Conservation (phyloP, 2,888 invertebrate genomes). For the Torymus auratus region DNA sequence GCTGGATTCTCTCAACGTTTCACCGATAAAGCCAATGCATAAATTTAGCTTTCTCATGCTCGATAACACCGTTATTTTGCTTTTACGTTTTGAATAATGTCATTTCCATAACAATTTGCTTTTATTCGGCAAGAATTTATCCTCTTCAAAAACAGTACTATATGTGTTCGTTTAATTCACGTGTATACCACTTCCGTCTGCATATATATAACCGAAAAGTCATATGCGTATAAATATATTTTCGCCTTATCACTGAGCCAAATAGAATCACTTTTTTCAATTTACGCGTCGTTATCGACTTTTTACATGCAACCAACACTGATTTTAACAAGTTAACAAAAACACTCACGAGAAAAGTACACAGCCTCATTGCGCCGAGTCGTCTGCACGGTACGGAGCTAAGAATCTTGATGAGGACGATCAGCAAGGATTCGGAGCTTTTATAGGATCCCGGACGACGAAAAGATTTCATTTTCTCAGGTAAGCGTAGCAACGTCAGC, state of each 20-base stretch:
- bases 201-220: too few relatives aligned
- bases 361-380: slow-evolving; percentile 23
- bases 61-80: slow-evolving; percentile 48
- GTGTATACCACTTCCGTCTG: too few relatives aligned
- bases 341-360: slow-evolving; percentile 41
- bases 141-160: too few relatives aligned
- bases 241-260: too few relatives aligned
- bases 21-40: slow-evolving; percentile 4
- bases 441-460: neutral
- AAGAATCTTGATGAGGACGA: slow-evolving; percentile 7
- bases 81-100: neutral
- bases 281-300: too few relatives aligned
- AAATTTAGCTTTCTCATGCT: slow-evolving; percentile 61
- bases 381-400: slow-evolving; percentile 4
- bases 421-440: neutral
- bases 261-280: too few relatives aligned
- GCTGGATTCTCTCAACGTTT: too few relatives aligned
- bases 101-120: neutral
- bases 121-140: too few relatives aligned
- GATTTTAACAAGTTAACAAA: neutral
- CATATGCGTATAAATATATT: too few relatives aligned
- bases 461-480: neutral
- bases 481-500: neutral
- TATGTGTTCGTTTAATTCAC: too few relatives aligned
- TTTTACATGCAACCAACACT: neutral